Percentiles rank a stretch among this genome's conserved stretches.
Conservation (phyloP, 2,888 invertebrate species). For the Tipula confusa region DNA sequence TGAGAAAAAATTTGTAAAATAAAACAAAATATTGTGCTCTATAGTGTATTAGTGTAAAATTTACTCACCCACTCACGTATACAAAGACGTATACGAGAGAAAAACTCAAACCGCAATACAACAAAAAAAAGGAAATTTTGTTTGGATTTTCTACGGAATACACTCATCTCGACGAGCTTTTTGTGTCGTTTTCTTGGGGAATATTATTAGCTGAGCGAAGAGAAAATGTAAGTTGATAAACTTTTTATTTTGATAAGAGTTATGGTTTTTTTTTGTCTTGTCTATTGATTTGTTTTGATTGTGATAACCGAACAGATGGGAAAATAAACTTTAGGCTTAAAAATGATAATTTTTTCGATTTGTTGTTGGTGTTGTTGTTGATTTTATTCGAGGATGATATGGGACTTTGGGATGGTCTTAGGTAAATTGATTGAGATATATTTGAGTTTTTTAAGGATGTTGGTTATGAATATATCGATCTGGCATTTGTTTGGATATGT, state of each 20-base stretch:
- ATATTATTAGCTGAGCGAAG: background rate
- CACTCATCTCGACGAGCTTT: background rate
- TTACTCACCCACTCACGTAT: background rate
- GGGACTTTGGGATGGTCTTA: background rate
- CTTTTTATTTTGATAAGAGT: background rate
- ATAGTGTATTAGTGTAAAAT: background rate
- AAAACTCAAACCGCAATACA: background rate
- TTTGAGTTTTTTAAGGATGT: background rate
- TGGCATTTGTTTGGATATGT: background rate
- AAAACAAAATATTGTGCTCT: background rate
- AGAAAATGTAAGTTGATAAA: background rate
- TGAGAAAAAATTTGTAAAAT: background rate
- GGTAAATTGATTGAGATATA: background rate
- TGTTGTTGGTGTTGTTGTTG: background rate
- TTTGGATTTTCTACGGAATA: background rate
- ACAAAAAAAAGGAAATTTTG: background rate
- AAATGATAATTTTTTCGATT: background rate
- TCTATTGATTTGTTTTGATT: conserved; percentile 20
- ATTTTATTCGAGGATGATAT: background rate
- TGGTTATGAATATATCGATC: background rate
- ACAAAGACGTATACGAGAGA: background rate
- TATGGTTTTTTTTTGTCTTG: background rate
- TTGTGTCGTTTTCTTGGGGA: background rate
- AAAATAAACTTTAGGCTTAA: background rate
- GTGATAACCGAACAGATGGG: conserved; percentile 3